Evolutionary conservation across 2,113 vertebrate species (phyloP).

Genomic region (Egretta garzetta): DNA sequence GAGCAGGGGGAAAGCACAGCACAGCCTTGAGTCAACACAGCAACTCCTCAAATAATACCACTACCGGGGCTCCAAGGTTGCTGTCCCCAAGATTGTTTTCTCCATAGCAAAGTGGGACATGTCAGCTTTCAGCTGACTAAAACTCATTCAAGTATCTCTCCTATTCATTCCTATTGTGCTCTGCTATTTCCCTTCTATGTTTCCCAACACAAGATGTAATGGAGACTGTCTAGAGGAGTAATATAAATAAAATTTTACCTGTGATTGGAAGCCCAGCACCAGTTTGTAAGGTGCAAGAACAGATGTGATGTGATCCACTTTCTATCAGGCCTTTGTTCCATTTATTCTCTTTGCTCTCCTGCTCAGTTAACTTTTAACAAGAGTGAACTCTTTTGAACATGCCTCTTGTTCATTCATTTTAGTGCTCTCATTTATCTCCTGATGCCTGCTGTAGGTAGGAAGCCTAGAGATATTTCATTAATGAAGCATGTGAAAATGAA

Average conservation of each 20-base stretch:
- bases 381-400: neutral
- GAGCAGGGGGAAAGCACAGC: neutral
- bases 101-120: neutral
- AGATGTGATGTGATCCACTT: neutral
- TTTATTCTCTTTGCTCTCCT: conserved; percentile 33
- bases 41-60: neutral
- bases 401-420: neutral
- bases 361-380: neutral
- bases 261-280: neutral
- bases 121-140: neutral
- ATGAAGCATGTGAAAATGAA: neutral
- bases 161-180: neutral
- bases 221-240: neutral
- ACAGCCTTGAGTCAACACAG: neutral
- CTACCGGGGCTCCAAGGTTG: neutral
- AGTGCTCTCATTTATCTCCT: neutral
- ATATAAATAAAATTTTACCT: neutral
- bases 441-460: conserved; percentile 1
- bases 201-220: neutral
- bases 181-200: neutral
- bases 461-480: conserved; percentile 20
- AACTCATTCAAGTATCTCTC: neutral
- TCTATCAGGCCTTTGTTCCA: neutral
- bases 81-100: neutral
- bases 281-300: neutral